phyloP scores from a whole-genome alignment of 2,888 invertebrate genomes.

The Callyntrura sp. region DNA sequence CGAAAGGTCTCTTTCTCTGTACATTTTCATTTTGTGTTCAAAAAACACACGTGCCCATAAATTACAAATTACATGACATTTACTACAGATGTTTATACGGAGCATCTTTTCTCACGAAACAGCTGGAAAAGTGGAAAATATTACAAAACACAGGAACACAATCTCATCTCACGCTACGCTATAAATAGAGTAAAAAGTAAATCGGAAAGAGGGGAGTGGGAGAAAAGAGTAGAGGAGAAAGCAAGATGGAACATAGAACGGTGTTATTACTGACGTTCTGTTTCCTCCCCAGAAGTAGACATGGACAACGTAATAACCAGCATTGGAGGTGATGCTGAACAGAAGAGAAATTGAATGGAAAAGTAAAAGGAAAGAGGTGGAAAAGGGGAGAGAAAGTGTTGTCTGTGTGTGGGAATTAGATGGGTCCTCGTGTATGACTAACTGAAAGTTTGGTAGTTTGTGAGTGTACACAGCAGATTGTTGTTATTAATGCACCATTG shows the following conservation, averaged over 20 bases:
- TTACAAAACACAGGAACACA: neutral
- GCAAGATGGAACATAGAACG: slow-evolving; percentile 24
- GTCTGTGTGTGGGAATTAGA: neutral
- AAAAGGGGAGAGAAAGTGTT: slow-evolving; percentile 34
- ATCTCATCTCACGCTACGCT: neutral
- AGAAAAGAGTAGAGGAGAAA: no score
- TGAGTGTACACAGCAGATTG: slow-evolving; percentile 28
- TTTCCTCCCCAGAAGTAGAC: neutral
- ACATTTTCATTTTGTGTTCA: slow-evolving; percentile 42
- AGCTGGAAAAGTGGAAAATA: slow-evolving; percentile 42
- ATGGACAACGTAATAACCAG: neutral
- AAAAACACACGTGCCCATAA: slow-evolving; percentile 66
- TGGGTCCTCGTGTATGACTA: slow-evolving; percentile 24
- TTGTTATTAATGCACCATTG: slow-evolving; percentile 14
- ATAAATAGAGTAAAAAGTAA: neutral
- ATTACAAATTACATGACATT: slow-evolving; percentile 71
- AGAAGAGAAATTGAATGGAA: slow-evolving; percentile 25
- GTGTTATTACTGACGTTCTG: slow-evolving; percentile 31
- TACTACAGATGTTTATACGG: slow-evolving; percentile 58
- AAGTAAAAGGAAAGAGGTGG: no score
- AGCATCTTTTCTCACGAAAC: slow-evolving; percentile 61
- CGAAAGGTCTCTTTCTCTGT: neutral
- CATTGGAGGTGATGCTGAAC: slow-evolving; percentile 9
- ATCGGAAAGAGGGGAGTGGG: neutral
- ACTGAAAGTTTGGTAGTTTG: no score